These are phyloP conservation scores for Sipha flava DNA, from an alignment of 1,140 invertebrate genomes.

Conservation along the genomic window DNA sequence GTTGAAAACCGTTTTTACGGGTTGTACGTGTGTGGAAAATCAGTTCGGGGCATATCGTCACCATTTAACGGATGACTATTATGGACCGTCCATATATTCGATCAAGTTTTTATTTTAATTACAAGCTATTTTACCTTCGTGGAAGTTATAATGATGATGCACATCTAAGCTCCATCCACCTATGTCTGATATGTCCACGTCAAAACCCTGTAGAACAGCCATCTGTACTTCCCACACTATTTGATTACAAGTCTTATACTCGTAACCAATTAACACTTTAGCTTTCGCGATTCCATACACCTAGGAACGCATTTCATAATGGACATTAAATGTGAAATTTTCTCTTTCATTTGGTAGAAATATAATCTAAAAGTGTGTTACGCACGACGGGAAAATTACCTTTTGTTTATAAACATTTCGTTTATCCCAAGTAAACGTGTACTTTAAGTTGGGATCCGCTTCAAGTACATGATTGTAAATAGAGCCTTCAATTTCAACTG, in stretches of 20 bases:
- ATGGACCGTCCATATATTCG: too few species aligned
- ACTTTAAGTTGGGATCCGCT: slow-evolving; percentile 86
- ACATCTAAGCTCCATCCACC: slow-evolving; percentile 96
- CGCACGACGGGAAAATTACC: slow-evolving; percentile 43
- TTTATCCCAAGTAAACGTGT: slow-evolving; percentile 95
- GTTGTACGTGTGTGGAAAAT: too few species aligned
- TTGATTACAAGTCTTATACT: slow-evolving; percentile 75
- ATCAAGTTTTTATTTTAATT: background rate
- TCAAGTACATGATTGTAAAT: slow-evolving; percentile 86
- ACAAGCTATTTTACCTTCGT: slow-evolving; percentile 58
- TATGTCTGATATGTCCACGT: slow-evolving; percentile 92
- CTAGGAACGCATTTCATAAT: slow-evolving; percentile 38
- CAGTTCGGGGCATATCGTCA: too few species aligned
- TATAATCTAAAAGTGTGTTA: background rate
- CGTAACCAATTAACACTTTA: slow-evolving; percentile 84
- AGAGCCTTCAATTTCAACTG: slow-evolving; percentile 83
- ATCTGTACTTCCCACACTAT: slow-evolving; percentile 92
- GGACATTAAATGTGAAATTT: too few species aligned
- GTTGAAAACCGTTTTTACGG: too few species aligned
- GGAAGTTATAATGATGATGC: slow-evolving; percentile 97
- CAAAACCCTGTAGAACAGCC: slow-evolving; percentile 88
- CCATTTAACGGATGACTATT: too few species aligned
- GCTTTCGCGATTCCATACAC: slow-evolving; percentile 81
- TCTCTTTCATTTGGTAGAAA: too few species aligned
- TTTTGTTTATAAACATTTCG: slow-evolving; percentile 95